These are phyloP conservation scores for Drosophila burlai DNA, from an alignment of 1,140 invertebrate genomes.

Conservation along the genomic window DNA sequence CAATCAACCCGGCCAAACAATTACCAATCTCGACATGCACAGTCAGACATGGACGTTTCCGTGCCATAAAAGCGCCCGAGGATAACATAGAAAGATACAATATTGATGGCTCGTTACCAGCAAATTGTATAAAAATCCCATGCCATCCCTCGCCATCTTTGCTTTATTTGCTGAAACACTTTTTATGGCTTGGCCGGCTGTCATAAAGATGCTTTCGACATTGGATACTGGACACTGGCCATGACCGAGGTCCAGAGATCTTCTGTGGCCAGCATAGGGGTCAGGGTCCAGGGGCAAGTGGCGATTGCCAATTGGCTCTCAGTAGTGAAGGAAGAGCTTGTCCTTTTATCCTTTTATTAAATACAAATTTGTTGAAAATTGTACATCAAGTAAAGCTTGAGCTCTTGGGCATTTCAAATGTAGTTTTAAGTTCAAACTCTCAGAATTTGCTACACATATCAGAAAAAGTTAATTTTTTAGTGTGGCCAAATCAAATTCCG, in stretches of 20 bases:
- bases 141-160: slow-evolving; percentile 20
- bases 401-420: neutral
- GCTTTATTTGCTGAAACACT: slow-evolving; percentile 57
- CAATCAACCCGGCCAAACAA: slow-evolving; percentile 55
- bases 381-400: neutral
- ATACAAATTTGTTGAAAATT: neutral
- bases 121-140: slow-evolving; percentile 65
- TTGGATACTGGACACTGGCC: slow-evolving; percentile 32
- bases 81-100: slow-evolving; percentile 56
- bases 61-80: slow-evolving; percentile 53
- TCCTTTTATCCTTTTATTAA: neutral
- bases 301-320: slow-evolving; percentile 8
- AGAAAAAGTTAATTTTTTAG: no score
- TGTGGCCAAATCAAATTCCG: neutral
- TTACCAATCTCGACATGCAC: slow-evolving; percentile 61
- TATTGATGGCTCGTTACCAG: slow-evolving; percentile 60
- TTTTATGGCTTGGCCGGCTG: slow-evolving; percentile 47
- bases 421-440: neutral
- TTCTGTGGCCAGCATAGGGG: neutral
- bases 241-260: slow-evolving; percentile 28
- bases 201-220: slow-evolving; percentile 52
- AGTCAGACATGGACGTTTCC: slow-evolving; percentile 58
- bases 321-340: neutral
- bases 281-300: slow-evolving; percentile 14
- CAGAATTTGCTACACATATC: neutral